phyloP scores from a whole-genome alignment of 1,140 invertebrate species.

The Matsumurasca onukii region DNA sequence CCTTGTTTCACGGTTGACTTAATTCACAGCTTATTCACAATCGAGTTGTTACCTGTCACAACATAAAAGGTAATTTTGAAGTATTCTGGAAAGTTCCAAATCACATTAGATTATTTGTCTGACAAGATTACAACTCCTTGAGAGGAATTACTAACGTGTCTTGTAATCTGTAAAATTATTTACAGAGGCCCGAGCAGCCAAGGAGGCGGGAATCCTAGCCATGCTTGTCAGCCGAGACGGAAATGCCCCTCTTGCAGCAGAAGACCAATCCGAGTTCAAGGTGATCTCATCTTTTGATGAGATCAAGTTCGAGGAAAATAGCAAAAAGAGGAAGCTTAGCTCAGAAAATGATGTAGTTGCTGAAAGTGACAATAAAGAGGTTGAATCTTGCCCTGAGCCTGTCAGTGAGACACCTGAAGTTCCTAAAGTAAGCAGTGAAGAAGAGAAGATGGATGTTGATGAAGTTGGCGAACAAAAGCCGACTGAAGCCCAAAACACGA shows the following conservation, averaged over 20 bases:
- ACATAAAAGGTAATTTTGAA: background rate
- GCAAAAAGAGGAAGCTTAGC: conserved; percentile 23
- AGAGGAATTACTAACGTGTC: background rate
- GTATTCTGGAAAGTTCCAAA: background rate
- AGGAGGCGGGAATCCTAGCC: conserved; percentile 65
- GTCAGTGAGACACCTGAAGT: background rate
- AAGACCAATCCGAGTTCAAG: conserved; percentile 58
- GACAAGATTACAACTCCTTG: background rate
- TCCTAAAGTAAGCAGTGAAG: background rate
- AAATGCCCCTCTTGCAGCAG: conserved; percentile 65
- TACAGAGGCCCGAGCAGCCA: conserved; percentile 80
- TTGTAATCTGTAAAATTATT: conserved; percentile 34
- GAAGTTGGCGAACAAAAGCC: background rate
- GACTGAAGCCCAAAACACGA: background rate
- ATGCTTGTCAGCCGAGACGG: conserved; percentile 74
- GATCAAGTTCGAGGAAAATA: conserved; percentile 38
- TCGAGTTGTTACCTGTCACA: background rate
- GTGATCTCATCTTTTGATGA: conserved; percentile 59
- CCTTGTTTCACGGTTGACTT: no score
- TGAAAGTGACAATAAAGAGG: background rate
- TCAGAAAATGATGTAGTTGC: background rate
- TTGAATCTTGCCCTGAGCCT: background rate
- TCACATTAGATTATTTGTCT: background rate
- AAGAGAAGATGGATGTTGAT: conserved; percentile 4
- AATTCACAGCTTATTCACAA: no score